A percentile compares a stretch with the other conserved stretches of the same genome.
Evolutionary conservation across 2,113 vertebrate genomes (phyloP).

Genomic region (Suncus etruscus): DNA sequence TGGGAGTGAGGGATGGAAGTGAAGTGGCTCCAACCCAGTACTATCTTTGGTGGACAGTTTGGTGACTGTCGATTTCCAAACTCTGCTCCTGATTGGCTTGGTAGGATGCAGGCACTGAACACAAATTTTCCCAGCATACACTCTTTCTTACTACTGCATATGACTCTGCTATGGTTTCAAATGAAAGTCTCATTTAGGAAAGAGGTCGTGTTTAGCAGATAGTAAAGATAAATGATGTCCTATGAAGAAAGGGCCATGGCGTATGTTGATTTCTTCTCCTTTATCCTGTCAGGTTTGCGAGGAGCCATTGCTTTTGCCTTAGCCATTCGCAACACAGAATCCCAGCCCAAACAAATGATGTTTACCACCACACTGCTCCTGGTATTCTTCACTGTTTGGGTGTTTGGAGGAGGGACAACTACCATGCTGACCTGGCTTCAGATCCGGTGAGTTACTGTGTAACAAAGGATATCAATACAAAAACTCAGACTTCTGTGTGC

Average conservation of each 20-base stretch:
- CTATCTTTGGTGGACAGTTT: neutral
- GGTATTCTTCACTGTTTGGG: slow-evolving; percentile 91
- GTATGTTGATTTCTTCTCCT: neutral
- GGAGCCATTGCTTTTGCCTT: slow-evolving; percentile 91
- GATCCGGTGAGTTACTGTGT: slow-evolving; percentile 88
- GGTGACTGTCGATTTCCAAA: neutral
- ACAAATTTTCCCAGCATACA: neutral
- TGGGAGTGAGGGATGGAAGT: neutral
- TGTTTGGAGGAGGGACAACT: slow-evolving; percentile 89
- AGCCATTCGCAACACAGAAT: slow-evolving; percentile 87
- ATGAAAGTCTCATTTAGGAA: slow-evolving; percentile 31
- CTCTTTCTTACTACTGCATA: slow-evolving; percentile 19
- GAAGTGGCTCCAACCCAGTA: too few species aligned
- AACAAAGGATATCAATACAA: neutral
- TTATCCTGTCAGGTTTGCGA: slow-evolving; percentile 87
- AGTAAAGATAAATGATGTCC: neutral
- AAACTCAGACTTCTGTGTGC: too few species aligned
- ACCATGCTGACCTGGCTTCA: slow-evolving; percentile 90
- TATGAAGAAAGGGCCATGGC: neutral
- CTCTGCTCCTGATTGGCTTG: neutral
- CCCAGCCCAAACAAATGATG: slow-evolving; percentile 88
- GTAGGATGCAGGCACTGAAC: neutral
- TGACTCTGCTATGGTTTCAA: neutral
- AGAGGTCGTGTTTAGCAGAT: neutral
- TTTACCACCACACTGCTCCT: slow-evolving; percentile 90